Base-by-base conservation (phyloP, 2,113 vertebrate species). In the Galeopterus variegatus region DNA sequence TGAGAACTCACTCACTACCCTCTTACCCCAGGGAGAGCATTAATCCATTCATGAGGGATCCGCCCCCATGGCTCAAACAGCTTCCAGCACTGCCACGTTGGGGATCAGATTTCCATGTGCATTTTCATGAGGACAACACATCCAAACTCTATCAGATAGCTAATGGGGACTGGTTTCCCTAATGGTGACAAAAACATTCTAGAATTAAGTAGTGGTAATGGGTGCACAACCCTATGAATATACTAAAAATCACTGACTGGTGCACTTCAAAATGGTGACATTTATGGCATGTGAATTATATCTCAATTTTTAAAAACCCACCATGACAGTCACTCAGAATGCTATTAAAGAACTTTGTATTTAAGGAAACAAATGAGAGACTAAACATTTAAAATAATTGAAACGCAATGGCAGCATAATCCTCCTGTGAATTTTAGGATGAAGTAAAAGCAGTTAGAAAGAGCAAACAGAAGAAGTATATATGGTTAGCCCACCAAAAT, bases 351-450 rank as follows among this genome's bases (percentile, higher is more conserved):
- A 84, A 72, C 62, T 82, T 79, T 67, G 19, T 48, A 81, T 50
- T 91, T 89, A 93, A 93, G 70, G 70, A 93, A 91, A 69, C 75
- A 81, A 89, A 79, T 80, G 72, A 85, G 64, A 81, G 19, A 76
- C 12, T 24, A 65, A 56, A 45, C 72, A 69, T 76, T 90, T 95
- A 81, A 64, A 92, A 76, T 88, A 75, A 94, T 9, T 79, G 52
- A 87, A 70, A 86, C 52, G 17, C 54, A 96, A 72, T 4, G 54
- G 15, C 45, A 36, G 60, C 28, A 58, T 31, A 31, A 62, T n/a
- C 52, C 36, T 58, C 33, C 65, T 31, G 10, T 67, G 45, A 31
- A 23, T 24, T 95, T 94, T 69, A 33, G 50, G 50, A 58, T 75
- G 48, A 13, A 52, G 45, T 45, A 21, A 56, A 45, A 79, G 45